These are phyloP conservation scores for Chloroceryle inda DNA, from an alignment of 2,797 vertebrate genomes.

Conservation along the genomic window DNA sequence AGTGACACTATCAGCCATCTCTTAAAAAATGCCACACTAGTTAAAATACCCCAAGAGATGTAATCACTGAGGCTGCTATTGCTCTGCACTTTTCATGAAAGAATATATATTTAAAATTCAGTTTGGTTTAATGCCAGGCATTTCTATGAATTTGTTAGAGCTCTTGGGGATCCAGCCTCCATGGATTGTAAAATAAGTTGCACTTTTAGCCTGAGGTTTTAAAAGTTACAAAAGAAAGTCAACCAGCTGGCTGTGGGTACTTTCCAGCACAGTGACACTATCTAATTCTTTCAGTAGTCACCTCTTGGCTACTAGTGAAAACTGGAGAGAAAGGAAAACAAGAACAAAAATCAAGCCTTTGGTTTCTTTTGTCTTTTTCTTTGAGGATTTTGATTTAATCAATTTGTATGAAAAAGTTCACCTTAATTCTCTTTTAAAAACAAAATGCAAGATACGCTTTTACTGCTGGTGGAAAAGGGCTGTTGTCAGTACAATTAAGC, in stretches of 20 bases:
- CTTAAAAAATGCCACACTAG: neutral
- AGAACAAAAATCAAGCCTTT: neutral
- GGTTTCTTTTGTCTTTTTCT: neutral
- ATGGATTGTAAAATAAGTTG: accelerated
- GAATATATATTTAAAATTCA: neutral
- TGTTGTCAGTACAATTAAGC: neutral
- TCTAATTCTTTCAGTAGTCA: neutral
- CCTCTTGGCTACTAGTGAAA: neutral
- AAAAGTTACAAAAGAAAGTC: neutral
- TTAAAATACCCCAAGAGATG: neutral
- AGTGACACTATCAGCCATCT: neutral
- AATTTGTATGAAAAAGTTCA: neutral
- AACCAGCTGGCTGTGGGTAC: neutral
- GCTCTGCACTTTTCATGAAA: neutral
- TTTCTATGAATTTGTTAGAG: neutral
- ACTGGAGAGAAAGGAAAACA: neutral
- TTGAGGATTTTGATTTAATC: neutral
- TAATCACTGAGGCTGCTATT: neutral
- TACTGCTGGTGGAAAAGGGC: neutral
- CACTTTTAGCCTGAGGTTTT: neutral
- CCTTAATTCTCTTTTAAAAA: neutral
- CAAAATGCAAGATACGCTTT: neutral
- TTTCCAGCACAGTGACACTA: neutral
- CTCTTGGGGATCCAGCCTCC: neutral
- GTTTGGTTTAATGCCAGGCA: neutral